Base-by-base conservation (phyloP, 1,140 invertebrate species). In the Drosophila sproati region DNA sequence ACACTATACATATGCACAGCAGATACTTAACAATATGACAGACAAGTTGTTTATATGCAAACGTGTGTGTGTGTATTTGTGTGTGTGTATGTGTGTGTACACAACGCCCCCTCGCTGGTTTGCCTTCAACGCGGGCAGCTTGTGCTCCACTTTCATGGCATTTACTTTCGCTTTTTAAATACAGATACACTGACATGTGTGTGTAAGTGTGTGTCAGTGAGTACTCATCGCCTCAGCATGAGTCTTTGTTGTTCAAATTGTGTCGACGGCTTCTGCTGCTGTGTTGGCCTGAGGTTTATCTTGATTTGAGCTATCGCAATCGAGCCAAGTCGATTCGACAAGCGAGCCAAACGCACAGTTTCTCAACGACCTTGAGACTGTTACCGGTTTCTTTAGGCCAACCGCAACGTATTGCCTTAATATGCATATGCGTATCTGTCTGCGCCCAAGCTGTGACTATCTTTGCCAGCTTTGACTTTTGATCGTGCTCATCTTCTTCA, bases 91-190 rank as follows among this genome's bases (percentile, higher is more conserved):
- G 29, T 59, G 10, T 28, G 47, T 51, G 34, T 63, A 56, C 45
- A 39, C 34, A 71, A 87, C 82, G 82, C 82, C 82, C 82, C 82
- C 82, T 82, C 82, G 78, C 78, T 74, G 68, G 83, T 82, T 81
- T 82, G 72, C 82, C 82, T 87, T 86, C 82, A 75, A 73, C 75
- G 66, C 68, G 72, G 68, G 66, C 78, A 86, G 74, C 45, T 61
- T 72, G 50, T 80, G 83, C 83, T 88, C 83, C 73, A 88, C 83
- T 88, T 88, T 88, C 83, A 55, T 80, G 83, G 77, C 80, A 63
- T 79, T 83, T 83, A 88, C 83, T 88, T 88, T 88, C 83, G 83
- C 83, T 88, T 88, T 88, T 87, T 59, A 63, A 60, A 73, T 43
- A 41, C 35, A 12, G n/a, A 41, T 28, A 29, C 10, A 28, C 7